These are phyloP conservation scores for Ciconia boyciana DNA, from an alignment of 2,113 vertebrate genomes.

Conservation along the genomic window DNA sequence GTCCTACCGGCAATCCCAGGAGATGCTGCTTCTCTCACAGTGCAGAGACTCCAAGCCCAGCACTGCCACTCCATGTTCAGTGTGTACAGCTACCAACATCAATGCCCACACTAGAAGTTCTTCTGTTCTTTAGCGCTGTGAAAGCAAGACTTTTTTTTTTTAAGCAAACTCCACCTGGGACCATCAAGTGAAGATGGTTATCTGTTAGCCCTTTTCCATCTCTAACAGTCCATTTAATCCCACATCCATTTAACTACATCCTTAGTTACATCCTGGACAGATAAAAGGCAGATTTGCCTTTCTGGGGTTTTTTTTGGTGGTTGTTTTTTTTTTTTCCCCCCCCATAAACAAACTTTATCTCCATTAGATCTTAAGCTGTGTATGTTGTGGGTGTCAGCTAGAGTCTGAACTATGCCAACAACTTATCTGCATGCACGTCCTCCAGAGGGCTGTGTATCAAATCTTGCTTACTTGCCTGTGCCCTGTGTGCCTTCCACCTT, in stretches of 20 bases:
- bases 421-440: fast-evolving
- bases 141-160: neutral
- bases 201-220: neutral
- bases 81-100: neutral
- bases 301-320: neutral
- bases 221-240: neutral
- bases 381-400: neutral
- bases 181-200: neutral
- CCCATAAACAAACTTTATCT: neutral
- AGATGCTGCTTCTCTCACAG: neutral
- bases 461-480: neutral
- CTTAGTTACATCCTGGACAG: neutral
- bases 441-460: neutral
- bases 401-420: neutral
- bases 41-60: neutral
- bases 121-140: neutral
- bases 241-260: neutral
- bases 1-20: neutral
- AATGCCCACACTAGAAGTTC: neutral
- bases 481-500: neutral
- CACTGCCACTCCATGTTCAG: neutral
- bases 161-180: neutral
- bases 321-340: too few relatives aligned
- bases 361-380: neutral
- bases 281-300: neutral